Conservation (phyloP, 92 coral and sea anemone species). For the Parazoanthus swiftii region DNA sequence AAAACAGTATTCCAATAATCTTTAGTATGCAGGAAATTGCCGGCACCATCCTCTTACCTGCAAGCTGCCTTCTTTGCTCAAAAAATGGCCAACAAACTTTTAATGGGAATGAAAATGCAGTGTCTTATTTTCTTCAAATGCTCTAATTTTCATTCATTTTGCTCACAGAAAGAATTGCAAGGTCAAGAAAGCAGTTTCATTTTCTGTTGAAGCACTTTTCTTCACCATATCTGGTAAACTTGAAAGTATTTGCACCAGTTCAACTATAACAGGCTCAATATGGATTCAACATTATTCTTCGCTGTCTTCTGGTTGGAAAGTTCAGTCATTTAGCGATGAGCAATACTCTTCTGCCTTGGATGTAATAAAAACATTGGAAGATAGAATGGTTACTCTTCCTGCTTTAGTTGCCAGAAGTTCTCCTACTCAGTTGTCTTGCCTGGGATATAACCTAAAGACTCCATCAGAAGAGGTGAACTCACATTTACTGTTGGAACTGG, state of each 20-base stretch:
- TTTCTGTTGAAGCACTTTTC: background rate
- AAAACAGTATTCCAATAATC: too few species aligned
- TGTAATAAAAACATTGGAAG: background rate
- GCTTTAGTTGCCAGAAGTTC: background rate
- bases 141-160: background rate
- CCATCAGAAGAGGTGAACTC: background rate
- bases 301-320: background rate
- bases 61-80: too few species aligned
- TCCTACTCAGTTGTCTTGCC: background rate
- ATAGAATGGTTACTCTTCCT: background rate
- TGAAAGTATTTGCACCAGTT: background rate
- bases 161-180: background rate
- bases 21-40: too few species aligned
- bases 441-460: background rate
- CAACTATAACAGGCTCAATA: background rate
- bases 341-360: background rate
- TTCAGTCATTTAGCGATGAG: background rate
- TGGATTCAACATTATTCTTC: constrained; percentile 1
- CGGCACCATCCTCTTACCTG: too few species aligned
- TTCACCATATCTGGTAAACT: background rate
- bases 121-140: too few species aligned
- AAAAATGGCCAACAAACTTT: too few species aligned
- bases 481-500: background rate
- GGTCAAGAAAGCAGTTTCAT: background rate
- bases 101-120: too few species aligned